These are phyloP conservation scores for Dysidea cf. avara DNA, from an alignment of 37 sponge, comb jelly and placozoan genomes.

Conservation along the genomic window DNA sequence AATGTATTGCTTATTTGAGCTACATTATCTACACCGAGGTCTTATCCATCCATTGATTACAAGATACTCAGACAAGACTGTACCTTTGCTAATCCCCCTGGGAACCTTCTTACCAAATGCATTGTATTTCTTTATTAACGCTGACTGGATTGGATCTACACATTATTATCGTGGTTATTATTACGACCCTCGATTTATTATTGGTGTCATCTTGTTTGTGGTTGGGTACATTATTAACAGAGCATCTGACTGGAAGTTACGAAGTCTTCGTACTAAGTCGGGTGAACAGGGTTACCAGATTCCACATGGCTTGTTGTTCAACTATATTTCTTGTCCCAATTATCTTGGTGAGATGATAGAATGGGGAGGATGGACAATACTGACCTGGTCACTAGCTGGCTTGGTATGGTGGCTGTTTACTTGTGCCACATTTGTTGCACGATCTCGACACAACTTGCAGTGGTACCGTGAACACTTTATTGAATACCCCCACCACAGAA, in stretches of 20 bases:
- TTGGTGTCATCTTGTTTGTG: conserved; percentile 74
- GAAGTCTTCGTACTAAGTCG: conserved; percentile 27
- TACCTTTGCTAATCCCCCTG: conserved; percentile 44
- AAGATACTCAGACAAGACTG: conserved; percentile 31
- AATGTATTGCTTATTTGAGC: conserved; percentile 52
- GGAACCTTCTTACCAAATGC: conserved; percentile 30
- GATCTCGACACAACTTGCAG: conserved; percentile 71
- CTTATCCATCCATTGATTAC: conserved; percentile 43
- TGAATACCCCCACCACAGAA: conserved; percentile 62
- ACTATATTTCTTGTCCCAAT: conserved; percentile 72
- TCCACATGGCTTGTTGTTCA: conserved; percentile 68
- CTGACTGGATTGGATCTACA: conserved; percentile 59
- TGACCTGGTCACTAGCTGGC: conserved; percentile 84
- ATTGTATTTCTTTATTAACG: conserved; percentile 61
- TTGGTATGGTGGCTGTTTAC: conserved; percentile 76
- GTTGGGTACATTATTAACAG: conserved; percentile 69
- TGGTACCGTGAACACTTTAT: conserved; percentile 69
- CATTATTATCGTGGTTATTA: conserved; percentile 32
- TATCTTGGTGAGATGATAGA: conserved; percentile 80
- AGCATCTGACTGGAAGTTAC: conserved; percentile 57
- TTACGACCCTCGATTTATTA: conserved; percentile 79
- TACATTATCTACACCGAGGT: conserved; percentile 61
- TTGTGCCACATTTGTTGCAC: conserved; percentile 53
- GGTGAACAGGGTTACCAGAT: conserved; percentile 54
- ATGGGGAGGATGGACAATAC: conserved; percentile 84